These are phyloP conservation scores for Tipula unca DNA, from an alignment of 2,888 invertebrate species.

Conservation along the genomic window DNA sequence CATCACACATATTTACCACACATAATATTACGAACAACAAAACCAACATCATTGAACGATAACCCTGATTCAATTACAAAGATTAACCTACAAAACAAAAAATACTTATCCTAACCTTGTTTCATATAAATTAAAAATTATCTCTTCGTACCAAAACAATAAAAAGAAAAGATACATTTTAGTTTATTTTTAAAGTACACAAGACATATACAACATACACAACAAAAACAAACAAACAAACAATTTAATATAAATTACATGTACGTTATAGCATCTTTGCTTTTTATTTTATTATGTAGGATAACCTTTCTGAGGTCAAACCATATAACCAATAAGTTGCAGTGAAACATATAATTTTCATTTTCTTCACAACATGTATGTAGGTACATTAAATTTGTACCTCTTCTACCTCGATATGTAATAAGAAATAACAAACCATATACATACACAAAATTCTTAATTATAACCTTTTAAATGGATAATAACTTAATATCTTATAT, in stretches of 20 bases:
- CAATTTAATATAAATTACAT: neutral
- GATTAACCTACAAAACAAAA: neutral
- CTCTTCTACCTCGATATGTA: neutral
- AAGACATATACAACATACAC: neutral
- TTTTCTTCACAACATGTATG: neutral
- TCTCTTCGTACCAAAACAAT: neutral
- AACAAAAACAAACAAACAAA: neutral
- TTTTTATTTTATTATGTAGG: neutral
- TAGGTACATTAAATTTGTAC: neutral
- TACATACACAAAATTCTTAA: neutral
- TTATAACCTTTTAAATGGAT: conserved; percentile 14
- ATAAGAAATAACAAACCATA: neutral
- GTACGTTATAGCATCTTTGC: neutral
- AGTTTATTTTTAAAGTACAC: neutral
- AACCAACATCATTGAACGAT: neutral
- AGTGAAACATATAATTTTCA: conserved; percentile 2
- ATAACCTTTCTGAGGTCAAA: neutral
- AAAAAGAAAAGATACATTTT: neutral
- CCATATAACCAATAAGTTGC: conserved; percentile 14
- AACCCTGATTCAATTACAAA: neutral
- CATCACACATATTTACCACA: neutral
- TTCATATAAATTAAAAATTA: conserved; percentile 14
- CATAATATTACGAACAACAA: neutral
- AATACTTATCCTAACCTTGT: neutral
- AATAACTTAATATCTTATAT: neutral